Evolutionary conservation across 1,140 invertebrate genomes (phyloP), one percentile per base, ranked within the genome.

Genomic region (Dermatophagoides farinae): DNA sequence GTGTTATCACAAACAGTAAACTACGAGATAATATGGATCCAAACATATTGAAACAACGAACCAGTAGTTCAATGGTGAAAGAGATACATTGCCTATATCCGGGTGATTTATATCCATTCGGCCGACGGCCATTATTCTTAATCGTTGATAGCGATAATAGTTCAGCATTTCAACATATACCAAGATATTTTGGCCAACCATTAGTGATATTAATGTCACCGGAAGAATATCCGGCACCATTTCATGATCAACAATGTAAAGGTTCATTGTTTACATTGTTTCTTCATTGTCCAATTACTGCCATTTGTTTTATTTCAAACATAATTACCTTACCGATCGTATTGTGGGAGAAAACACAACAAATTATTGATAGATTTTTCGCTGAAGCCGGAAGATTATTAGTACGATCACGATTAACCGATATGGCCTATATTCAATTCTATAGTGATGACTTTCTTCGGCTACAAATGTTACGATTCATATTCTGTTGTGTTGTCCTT

Each of bases 71-170:
- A 12, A 43, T 41, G 14, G 43, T 51, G n/a, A 63, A 63, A 40
- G 61, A 66, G 41, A 46, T 58, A 11, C 49, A 64, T 76, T 52
- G 77, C 72, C 77, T 96, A 60, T 89, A 93, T 72, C 90, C 90
- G 41, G 89, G 88, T 50, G 90, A 95, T 71, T 73, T 95, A 25
- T 86, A 88, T 71, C 85, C 88, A 0, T 93, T 88, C 73, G 89
- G 86, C 6, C 79, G 90, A 64, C 83, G 89, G 68, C 91, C 90
- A 20, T 77, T 95, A 43, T 92, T 95, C 74, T 77, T 96, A 49
- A 85, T 96, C 63, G 82, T 96, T 61, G 91, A 96, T 72, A 92
- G 88, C 67, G 86, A 95, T 73, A 95, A 93, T 74, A 90, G 87
- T 70, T 87, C 85, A 72, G 85, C 88, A 61, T 96, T 95, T 75